Evolutionary conservation across 2,797 vertebrate species (phyloP), one percentile per base, ranked within the genome.

Genomic region (Cyprinodon diabolis): DNA sequence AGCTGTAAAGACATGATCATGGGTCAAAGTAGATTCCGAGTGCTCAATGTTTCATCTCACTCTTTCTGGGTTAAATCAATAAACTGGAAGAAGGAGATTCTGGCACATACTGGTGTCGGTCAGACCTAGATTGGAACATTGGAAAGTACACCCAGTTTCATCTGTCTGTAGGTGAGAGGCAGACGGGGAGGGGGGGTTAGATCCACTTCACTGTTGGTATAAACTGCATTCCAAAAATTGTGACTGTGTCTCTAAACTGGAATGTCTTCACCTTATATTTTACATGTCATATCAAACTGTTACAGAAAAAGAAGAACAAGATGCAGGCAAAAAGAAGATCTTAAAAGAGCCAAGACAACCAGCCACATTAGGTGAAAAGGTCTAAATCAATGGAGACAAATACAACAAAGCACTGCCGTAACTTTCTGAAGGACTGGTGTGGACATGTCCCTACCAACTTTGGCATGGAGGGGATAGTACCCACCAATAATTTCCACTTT

Each of bases 51-150:
- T 45, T 4, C 25, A 17, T 76, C 43, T 37, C 56, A 21, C 81
- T 74, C 48, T 14, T 91, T 93, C 80, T 76, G 2, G 0, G 72
- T 93, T 23, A 81, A 8, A 84, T 90, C 79, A 62, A 23, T 23
- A 47, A 80, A 43, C 56, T 93, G 63, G 65, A 40, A 75, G 25
- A 9, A 76, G 25, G 35, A 0, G 91, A 92, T 75, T 60, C 67
- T 70, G 89, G 86, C 75, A 84, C 25, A 30, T 93, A 90, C 85
- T 78, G 82, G 86, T 91, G 90, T 74, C 83, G 76, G 0, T 71
- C 84, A 23, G 71, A 90, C 69, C 5, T 52, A 19, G 12, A 45
- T 10, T 79, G 75, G 68, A 67, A 17, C 0, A 0, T 0, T 37
- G 82, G 19, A 23, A 66, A 73, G 6, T 90, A 84, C 68, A 76